These are phyloP conservation scores for Esox lucius DNA, from an alignment of 2,797 vertebrate genomes.

Conservation along the genomic window DNA sequence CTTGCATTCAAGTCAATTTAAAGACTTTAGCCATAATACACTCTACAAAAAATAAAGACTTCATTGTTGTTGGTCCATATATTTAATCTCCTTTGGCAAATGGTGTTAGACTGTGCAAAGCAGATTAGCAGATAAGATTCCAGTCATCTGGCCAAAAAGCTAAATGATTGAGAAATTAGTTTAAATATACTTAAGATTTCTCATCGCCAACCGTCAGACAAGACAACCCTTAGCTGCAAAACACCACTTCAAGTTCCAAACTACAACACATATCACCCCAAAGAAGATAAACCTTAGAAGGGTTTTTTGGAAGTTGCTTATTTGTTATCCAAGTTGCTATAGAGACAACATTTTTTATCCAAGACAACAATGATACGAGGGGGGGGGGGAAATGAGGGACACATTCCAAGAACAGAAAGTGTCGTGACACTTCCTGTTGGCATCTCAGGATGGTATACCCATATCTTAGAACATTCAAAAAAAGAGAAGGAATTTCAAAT, in stretches of 20 bases:
- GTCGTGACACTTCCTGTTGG: neutral
- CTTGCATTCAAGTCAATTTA: neutral
- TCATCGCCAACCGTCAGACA: neutral
- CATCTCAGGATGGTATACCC: neutral
- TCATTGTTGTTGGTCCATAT: neutral
- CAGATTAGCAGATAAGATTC: neutral
- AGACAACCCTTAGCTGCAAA: neutral
- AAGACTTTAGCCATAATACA: neutral
- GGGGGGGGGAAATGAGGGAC: slow-evolving; percentile 15
- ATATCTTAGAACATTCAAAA: too few relatives aligned
- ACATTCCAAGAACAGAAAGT: slow-evolving; percentile 17
- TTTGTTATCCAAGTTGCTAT: slow-evolving; percentile 50
- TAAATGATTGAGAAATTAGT: neutral
- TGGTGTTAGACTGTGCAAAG: neutral
- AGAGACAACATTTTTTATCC: slow-evolving; percentile 49
- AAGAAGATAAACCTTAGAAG: slow-evolving; percentile 10
- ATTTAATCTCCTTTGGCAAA: neutral
- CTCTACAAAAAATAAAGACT: neutral
- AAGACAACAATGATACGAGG: slow-evolving; percentile 40
- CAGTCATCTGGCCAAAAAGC: neutral
- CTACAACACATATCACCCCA: neutral
- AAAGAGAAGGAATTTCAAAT: too few relatives aligned
- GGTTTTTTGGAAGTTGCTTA: slow-evolving; percentile 37
- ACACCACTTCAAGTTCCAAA: neutral
- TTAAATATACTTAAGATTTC: neutral